Conservation (phyloP, 2,797 vertebrate species). For the Bovichtus diacanthus region DNA sequence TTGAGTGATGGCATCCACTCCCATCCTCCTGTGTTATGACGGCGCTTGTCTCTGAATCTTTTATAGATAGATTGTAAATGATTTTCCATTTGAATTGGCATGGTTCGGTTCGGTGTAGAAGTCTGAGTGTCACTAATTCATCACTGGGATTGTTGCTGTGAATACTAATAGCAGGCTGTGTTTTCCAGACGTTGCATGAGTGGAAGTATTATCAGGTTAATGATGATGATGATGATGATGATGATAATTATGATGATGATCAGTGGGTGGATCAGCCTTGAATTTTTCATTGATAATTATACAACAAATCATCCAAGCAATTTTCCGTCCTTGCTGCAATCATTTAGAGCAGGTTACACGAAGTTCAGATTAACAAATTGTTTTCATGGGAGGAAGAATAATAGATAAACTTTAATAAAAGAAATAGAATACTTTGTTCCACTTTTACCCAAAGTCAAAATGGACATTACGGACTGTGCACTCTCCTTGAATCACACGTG, state of each 20-base stretch:
- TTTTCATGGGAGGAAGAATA: constrained; percentile 4
- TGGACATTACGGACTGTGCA: background rate
- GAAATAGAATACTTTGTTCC: background rate
- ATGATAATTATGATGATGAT: constrained; percentile 34
- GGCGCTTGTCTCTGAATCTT: background rate
- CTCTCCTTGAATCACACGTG: constrained; percentile 4
- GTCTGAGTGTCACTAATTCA: constrained; percentile 20
- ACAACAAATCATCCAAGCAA: constrained; percentile 28
- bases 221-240: constrained; percentile 47
- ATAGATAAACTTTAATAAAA: background rate
- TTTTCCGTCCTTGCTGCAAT: constrained; percentile 31
- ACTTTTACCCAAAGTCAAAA: background rate
- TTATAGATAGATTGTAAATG: constrained; percentile 12
- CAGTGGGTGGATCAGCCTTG: constrained; percentile 28
- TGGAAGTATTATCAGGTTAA: constrained; percentile 34
- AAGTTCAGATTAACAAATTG: constrained; percentile 38
- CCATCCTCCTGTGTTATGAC: background rate
- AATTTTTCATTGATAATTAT: constrained; percentile 28
- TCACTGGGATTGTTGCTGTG: constrained; percentile 9
- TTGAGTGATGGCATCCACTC: background rate
- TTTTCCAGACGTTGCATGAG: constrained; percentile 31
- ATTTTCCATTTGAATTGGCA: constrained; percentile 1
- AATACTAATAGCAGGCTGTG: constrained; percentile 22
- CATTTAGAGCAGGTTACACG: constrained; percentile 38
- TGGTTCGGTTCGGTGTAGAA: constrained; percentile 8